Evolutionary conservation across 2,113 vertebrate species (phyloP).

Genomic region (Rhagologus leucostigma): DNA sequence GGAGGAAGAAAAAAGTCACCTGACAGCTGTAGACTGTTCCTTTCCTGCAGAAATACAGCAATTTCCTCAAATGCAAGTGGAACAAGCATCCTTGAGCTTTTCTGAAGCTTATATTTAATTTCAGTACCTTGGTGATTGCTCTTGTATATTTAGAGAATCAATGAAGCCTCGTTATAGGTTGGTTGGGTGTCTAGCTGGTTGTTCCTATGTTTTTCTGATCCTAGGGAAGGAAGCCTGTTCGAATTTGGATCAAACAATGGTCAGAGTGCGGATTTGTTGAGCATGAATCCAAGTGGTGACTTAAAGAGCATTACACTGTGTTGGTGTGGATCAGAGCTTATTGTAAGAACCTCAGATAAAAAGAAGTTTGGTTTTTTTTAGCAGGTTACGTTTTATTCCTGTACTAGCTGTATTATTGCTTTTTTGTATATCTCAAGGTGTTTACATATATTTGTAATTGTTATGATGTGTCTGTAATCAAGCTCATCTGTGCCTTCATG

Average conservation of each 20-base stretch:
- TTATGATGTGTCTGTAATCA: slow-evolving; percentile 48
- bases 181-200: slow-evolving; percentile 1
- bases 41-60: slow-evolving; percentile 55
- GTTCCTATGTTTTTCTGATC: not conserved
- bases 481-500: slow-evolving; percentile 65
- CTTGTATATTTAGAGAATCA: not conserved
- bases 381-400: slow-evolving; percentile 32
- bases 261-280: not conserved
- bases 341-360: not conserved
- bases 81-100: slow-evolving; percentile 16
- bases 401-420: slow-evolving; percentile 54
- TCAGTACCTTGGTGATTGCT: slow-evolving; percentile 8
- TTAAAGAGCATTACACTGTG: not conserved
- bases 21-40: slow-evolving; percentile 52
- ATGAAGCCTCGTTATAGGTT: not conserved
- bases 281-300: not conserved
- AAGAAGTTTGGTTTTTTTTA: not conserved
- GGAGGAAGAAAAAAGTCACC: slow-evolving; percentile 57
- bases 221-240: not conserved
- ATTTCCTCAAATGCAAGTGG: slow-evolving; percentile 42
- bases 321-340: not conserved
- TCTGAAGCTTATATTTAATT: not conserved
- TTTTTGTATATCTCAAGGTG: slow-evolving; percentile 52
- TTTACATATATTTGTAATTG: slow-evolving; percentile 52
- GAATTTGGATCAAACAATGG: not conserved